Percentiles rank a stretch among this genome's conserved stretches.
Conservation (phyloP, 2,113 vertebrate species). For the Nesoenas mayeri region DNA sequence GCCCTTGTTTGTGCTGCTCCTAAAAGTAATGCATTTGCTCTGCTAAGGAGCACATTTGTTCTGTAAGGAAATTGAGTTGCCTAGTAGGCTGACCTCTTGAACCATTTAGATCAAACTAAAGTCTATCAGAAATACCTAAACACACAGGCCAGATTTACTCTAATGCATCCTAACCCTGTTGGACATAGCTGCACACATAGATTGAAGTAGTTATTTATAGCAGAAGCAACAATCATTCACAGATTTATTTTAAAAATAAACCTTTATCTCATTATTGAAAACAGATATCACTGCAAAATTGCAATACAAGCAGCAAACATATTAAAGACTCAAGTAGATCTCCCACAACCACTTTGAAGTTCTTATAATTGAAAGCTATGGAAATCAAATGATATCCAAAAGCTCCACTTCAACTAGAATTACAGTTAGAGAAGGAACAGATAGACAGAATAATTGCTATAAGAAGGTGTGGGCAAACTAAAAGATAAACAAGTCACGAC, state of each 20-base stretch:
- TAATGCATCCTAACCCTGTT: not conserved
- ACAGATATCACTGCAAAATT: not conserved
- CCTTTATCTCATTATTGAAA: not conserved
- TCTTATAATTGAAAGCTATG: not conserved
- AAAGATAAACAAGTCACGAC: not conserved
- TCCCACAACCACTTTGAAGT: not conserved
- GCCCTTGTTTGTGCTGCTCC: not conserved
- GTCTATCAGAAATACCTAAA: not conserved
- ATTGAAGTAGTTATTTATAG: not conserved
- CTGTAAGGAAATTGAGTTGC: not conserved
- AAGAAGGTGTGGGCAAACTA: not conserved
- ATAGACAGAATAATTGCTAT: not conserved
- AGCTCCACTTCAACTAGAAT: not conserved
- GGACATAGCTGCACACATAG: not conserved
- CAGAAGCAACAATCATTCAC: not conserved
- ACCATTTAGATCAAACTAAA: not conserved
- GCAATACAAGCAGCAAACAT: not conserved
- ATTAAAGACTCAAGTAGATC: not conserved
- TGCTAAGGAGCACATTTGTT: not conserved
- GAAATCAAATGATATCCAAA: not conserved
- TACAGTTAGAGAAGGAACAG: not conserved
- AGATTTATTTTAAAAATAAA: not conserved
- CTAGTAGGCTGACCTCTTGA: not conserved
- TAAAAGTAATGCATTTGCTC: not conserved
- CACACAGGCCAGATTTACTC: not conserved